Conservation (phyloP, 2,888 invertebrate genomes). For the Gibbula magus region DNA sequence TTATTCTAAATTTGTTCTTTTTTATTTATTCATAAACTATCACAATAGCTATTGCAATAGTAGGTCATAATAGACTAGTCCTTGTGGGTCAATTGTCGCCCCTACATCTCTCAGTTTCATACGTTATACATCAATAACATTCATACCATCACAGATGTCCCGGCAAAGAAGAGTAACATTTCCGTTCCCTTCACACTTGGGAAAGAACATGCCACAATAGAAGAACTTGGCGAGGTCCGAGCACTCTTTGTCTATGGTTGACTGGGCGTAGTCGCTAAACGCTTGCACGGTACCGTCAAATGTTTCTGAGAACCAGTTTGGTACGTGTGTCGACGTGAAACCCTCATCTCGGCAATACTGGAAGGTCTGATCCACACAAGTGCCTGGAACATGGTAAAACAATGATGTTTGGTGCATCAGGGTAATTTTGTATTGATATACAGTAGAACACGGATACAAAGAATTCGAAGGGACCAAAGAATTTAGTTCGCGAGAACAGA, state of each 20-base stretch:
- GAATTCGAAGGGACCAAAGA: too few species aligned
- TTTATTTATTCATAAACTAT: too few species aligned
- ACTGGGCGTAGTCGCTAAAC: slow-evolving; percentile 38
- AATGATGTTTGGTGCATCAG: too few species aligned
- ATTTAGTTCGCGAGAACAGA: too few species aligned
- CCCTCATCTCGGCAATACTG: slow-evolving; percentile 43
- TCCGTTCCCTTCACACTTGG: slow-evolving; percentile 48
- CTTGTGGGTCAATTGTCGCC: too few species aligned
- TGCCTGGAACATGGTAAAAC: slow-evolving; percentile 31
- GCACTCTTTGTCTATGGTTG: slow-evolving; percentile 32
- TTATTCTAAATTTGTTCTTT: too few species aligned
- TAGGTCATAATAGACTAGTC: too few species aligned
- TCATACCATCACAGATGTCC: slow-evolving; percentile 56
- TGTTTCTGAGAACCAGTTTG: slow-evolving; percentile 47
- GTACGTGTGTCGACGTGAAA: slow-evolving; percentile 44
- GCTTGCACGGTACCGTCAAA: slow-evolving; percentile 26
- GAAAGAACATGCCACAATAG: slow-evolving; percentile 56
- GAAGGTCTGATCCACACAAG: slow-evolving; percentile 40
- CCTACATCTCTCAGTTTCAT: too few species aligned
- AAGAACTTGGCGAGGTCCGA: slow-evolving; percentile 46
- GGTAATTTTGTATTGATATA: too few species aligned
- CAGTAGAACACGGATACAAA: too few species aligned
- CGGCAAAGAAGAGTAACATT: slow-evolving; percentile 49
- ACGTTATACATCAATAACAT: too few species aligned
- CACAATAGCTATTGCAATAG: too few species aligned